A percentile compares a stretch with the other conserved stretches of the same genome.
These are phyloP conservation scores for Drosophila prosaltans DNA, from an alignment of 1,140 invertebrate species.

Conservation along the genomic window DNA sequence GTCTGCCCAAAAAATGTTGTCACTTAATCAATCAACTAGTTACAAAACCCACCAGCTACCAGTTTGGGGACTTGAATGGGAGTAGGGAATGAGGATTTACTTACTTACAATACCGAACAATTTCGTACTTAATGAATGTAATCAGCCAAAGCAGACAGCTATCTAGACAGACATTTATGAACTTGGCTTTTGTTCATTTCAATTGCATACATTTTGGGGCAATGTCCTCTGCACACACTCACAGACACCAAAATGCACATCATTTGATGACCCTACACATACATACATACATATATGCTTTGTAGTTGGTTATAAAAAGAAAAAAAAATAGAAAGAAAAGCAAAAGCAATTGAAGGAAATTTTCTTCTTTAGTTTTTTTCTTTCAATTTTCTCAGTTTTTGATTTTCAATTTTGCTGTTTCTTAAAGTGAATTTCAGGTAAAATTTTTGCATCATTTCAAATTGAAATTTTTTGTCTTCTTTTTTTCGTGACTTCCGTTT, in stretches of 20 bases:
- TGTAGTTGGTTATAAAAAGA: too few species aligned
- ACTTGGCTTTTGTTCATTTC: conserved; percentile 60
- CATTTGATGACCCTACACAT: conserved; percentile 63
- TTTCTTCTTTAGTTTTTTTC: conserved; percentile 37
- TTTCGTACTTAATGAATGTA: conserved; percentile 68
- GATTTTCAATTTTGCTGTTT: conserved; percentile 8
- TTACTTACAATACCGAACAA: background rate
- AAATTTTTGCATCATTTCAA: background rate
- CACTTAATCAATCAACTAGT: conserved; percentile 65
- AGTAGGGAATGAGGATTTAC: conserved; percentile 1
- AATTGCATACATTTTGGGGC: conserved; percentile 78
- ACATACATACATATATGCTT: too few species aligned
- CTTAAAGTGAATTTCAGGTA: conserved; percentile 12
- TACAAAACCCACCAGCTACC: conserved; percentile 34
- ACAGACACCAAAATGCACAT: conserved; percentile 60
- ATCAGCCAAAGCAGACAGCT: conserved; percentile 28
- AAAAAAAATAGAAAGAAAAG: too few species aligned
- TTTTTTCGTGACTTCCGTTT: conserved; percentile 57
- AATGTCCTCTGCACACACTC: conserved; percentile 62
- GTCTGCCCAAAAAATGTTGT: conserved; percentile 50
- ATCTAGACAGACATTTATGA: conserved; percentile 48
- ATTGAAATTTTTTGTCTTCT: conserved; percentile 10
- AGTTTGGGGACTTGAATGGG: too few species aligned
- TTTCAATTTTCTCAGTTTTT: conserved; percentile 13
- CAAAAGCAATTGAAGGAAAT: conserved; percentile 51